Percentiles rank a stretch among this genome's conserved stretches.
Evolutionary conservation across 2,888 invertebrate species (phyloP).

Genomic region (Acanthosepion lycidas): DNA sequence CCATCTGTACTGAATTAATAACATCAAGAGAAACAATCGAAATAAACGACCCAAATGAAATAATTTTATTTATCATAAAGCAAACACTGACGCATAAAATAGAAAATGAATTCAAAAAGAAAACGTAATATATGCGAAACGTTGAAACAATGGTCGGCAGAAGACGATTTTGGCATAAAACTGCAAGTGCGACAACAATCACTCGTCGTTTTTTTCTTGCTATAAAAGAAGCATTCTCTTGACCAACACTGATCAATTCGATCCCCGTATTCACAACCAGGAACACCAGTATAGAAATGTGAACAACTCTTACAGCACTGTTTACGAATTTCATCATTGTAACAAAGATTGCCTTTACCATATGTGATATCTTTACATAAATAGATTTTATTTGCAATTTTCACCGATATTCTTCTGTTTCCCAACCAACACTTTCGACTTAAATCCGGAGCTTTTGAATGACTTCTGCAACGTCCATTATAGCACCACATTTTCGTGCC

Average conservation of each 20-base stretch:
- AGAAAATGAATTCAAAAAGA: neutral
- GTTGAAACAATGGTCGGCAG: neutral
- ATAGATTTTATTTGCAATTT: neutral
- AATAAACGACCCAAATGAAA: neutral
- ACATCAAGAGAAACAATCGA: neutral
- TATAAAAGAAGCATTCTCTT: neutral
- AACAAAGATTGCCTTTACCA: neutral
- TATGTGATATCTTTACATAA: neutral
- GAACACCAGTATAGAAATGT: neutral
- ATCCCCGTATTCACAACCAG: neutral
- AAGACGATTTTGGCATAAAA: neutral
- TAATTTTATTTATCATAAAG: neutral
- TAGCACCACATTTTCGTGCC: conserved; percentile 38
- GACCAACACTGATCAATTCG: neutral
- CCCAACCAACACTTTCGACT: neutral
- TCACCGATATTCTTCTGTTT: neutral
- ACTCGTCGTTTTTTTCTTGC: neutral
- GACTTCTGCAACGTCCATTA: neutral
- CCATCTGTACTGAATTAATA: neutral
- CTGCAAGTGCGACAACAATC: neutral
- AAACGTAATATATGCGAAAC: neutral
- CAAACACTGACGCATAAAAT: neutral
- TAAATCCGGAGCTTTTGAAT: neutral
- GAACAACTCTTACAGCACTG: neutral
- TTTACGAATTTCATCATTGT: neutral